Evolutionary conservation across 2,113 vertebrate species (phyloP).

Genomic region (Pycnonotus jocosus): DNA sequence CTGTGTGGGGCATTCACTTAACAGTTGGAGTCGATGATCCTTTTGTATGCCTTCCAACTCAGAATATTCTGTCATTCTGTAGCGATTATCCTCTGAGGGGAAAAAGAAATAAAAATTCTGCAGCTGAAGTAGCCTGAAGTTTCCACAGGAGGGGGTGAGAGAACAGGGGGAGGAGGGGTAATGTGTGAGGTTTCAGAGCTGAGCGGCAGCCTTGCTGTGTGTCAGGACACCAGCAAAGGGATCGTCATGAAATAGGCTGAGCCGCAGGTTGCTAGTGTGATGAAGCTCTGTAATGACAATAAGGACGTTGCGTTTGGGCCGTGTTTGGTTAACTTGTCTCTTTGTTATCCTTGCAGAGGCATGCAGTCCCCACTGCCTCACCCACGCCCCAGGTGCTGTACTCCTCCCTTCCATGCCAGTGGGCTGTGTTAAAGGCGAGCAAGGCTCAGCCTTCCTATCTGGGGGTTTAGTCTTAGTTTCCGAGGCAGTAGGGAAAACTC

Average conservation of each 20-base stretch:
- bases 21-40: not conserved
- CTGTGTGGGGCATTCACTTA: not conserved
- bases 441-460: not conserved
- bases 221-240: rapidly evolving
- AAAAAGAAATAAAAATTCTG: not conserved
- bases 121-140: not conserved
- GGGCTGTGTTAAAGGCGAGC: not conserved
- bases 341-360: not conserved
- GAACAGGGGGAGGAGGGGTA: not conserved
- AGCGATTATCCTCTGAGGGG: not conserved
- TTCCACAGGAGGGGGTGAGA: not conserved
- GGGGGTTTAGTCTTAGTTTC: not conserved
- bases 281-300: not conserved
- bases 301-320: not conserved
- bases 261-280: not conserved
- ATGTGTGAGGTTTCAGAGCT: not conserved
- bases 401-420: not conserved
- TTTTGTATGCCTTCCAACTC: not conserved
- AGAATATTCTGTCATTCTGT: not conserved
- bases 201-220: not conserved
- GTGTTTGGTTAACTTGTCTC: not conserved
- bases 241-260: rapidly evolving
- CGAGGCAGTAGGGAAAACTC: not conserved
- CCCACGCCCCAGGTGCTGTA: rapidly evolving
- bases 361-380: rapidly evolving